phyloP scores from a whole-genome alignment of 2,888 invertebrate genomes.

The Sthenelais limicola region DNA sequence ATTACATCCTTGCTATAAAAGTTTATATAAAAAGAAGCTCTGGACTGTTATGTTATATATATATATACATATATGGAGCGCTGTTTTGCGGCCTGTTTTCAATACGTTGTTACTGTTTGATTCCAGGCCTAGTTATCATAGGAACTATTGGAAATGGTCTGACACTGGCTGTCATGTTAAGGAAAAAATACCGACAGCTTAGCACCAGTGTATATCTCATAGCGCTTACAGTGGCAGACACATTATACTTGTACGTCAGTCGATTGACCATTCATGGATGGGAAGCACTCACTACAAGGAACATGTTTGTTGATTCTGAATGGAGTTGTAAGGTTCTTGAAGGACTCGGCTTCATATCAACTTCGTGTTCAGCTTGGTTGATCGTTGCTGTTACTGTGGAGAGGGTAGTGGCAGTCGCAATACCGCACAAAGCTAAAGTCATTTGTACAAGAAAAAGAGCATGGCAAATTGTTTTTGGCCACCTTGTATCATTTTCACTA shows the following conservation, averaged over 20 bases:
- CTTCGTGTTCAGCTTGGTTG: constrained; percentile 24
- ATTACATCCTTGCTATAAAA: too few species aligned
- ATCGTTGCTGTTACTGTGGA: constrained; percentile 24
- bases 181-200: constrained; percentile 3
- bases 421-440: constrained; percentile 20
- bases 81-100: too few species aligned
- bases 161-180: constrained; percentile 21
- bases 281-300: constrained; percentile 4
- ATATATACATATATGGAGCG: too few species aligned
- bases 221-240: constrained; percentile 18
- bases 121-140: background rate
- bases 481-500: background rate
- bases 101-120: too few species aligned
- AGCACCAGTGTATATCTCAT: constrained; percentile 27
- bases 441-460: constrained; percentile 22
- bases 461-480: constrained; percentile 1
- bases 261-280: constrained; percentile 25
- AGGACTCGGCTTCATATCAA: constrained; percentile 22
- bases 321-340: constrained; percentile 31
- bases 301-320: constrained; percentile 25
- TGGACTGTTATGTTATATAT: too few species aligned
- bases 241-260: constrained; percentile 23
- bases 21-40: too few species aligned
- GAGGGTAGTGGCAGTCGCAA: constrained; percentile 13
- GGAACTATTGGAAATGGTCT: constrained; percentile 15